A percentile compares a stretch with the other conserved stretches of the same genome.
Conservation (phyloP, 2,888 invertebrate species). For the Acanthosepion esculentum region DNA sequence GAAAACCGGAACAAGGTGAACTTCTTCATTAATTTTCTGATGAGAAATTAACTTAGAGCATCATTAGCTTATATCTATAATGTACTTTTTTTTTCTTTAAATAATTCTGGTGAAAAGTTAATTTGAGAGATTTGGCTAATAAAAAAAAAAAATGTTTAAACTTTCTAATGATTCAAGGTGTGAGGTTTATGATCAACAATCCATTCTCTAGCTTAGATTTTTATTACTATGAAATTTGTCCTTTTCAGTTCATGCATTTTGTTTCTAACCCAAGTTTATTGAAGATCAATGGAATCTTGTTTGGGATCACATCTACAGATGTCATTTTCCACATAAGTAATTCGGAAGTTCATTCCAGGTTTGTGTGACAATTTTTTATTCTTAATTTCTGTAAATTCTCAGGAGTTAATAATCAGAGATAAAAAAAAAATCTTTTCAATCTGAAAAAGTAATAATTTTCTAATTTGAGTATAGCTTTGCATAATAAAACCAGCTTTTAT, state of each 20-base stretch:
- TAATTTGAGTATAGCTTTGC: too few species aligned
- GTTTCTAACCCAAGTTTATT: conserved; percentile 88
- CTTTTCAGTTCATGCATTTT: conserved; percentile 76
- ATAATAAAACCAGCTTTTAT: too few species aligned
- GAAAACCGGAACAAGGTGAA: neutral
- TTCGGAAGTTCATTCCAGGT: conserved; percentile 34
- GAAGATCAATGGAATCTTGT: conserved; percentile 83
- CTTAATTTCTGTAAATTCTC: neutral
- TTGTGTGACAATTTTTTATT: neutral
- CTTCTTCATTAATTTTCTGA: neutral
- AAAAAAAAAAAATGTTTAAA: too few species aligned
- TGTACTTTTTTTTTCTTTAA: too few species aligned
- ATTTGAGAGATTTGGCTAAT: too few species aligned
- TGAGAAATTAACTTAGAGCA: neutral
- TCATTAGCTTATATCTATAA: neutral
- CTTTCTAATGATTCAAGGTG: too few species aligned
- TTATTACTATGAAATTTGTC: neutral
- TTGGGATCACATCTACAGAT: conserved; percentile 89
- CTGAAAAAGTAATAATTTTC: too few species aligned
- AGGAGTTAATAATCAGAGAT: too few species aligned
- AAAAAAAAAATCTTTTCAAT: too few species aligned
- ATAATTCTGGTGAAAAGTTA: too few species aligned
- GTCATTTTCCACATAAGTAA: conserved; percentile 84
- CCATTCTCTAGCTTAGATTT: too few species aligned
- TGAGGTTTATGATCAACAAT: too few species aligned